Evolutionary conservation across 2,888 invertebrate species (phyloP), one percentile per base, ranked within the genome.

Genomic region (Xestia c-nigrum): DNA sequence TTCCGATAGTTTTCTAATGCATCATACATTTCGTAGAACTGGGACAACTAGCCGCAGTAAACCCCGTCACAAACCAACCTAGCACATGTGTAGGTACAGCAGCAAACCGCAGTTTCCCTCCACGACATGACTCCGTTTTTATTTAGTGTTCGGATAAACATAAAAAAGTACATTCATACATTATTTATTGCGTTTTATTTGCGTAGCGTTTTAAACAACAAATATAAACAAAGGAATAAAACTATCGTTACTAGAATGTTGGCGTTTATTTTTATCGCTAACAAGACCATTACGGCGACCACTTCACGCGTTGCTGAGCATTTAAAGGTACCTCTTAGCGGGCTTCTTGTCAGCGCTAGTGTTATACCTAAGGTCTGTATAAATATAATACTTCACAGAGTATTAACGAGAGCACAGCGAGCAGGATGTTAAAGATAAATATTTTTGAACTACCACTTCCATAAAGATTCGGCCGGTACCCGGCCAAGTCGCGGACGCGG

Each of bases 101-200:
- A 65, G 31, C 12, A n/a, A 80, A 83, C 83, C 83, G 21, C 83
- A 71, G 66, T 40, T 83, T 83, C 83, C 83, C 67, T 70, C 80
- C 83, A 79, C 79, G 74, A 72, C 65, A 83, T 83, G 71, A 77
- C 77, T 77, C 67, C 46, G 65, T 76, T 83, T 72, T 80, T 80
- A 77, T 83, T 76, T 83, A 57, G 57, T 64, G 80, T 77, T 77
- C 83, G 72, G 55, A 65, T 76, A 65, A 57, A 69, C 83, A 80
- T 83, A 83, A 83, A 83, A 82, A 74, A 68, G 64, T 50, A 74
- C 82, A 83, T 73, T 80, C 73, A 73, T 63, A 57, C 21, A 72
- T 65, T 80, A 74, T 83, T 80, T 83, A 83, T 83, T 80, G 72
- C 77, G 43, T 76, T 74, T 69, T 82, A 82, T 76, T 76, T 74